These are phyloP conservation scores for Anodontia alba DNA, from an alignment of 2,888 invertebrate species.

Conservation along the genomic window DNA sequence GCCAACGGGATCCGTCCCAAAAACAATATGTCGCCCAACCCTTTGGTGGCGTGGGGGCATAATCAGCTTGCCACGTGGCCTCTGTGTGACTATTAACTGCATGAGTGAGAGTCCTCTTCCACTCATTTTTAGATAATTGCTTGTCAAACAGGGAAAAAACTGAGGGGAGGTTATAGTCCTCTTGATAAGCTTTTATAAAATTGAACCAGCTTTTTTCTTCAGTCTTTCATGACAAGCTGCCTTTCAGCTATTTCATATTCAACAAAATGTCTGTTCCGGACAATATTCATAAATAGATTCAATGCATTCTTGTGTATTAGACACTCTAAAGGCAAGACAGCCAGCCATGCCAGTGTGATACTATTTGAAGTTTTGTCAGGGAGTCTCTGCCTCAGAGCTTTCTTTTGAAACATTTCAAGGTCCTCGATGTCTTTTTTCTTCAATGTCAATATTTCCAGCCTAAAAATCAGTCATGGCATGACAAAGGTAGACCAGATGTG, in stretches of 20 bases:
- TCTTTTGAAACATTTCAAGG: too few relatives aligned
- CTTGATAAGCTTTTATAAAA: not conserved
- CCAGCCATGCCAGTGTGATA: not conserved
- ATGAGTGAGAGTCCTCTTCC: not conserved
- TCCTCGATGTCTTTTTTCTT: too few relatives aligned
- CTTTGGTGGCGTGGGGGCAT: too few relatives aligned
- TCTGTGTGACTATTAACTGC: not conserved
- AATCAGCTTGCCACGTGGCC: not conserved
- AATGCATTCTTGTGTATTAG: not conserved
- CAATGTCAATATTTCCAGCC: too few relatives aligned
- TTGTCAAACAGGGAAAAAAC: not conserved
- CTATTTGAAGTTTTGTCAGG: not conserved
- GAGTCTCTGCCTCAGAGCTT: not conserved
- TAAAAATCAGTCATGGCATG: too few relatives aligned
- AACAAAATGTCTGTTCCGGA: too few relatives aligned
- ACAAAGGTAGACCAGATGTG: too few relatives aligned
- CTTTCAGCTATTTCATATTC: conserved; percentile 4
- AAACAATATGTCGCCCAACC: too few relatives aligned
- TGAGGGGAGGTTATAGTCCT: not conserved
- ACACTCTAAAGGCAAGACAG: not conserved
- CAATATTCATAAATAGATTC: too few relatives aligned
- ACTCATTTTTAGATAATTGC: not conserved
- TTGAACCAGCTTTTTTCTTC: conserved; percentile 1
- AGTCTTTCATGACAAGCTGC: not conserved
- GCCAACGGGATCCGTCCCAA: too few relatives aligned